Conservation (phyloP, 2,888 invertebrate genomes). For the Stenolophus ochropezus region DNA sequence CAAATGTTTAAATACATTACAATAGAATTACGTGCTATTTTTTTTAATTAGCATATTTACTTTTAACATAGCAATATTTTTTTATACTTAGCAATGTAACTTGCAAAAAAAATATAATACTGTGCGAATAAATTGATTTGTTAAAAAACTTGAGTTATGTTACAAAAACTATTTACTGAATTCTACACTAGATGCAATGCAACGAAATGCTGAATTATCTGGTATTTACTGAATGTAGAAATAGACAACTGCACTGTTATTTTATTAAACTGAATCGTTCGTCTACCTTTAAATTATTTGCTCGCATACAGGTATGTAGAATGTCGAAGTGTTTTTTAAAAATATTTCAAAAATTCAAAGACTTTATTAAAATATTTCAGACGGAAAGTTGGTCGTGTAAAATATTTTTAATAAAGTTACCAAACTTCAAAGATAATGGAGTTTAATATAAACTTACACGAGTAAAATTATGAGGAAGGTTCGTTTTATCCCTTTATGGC, state of each 20-base stretch:
- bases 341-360: background rate
- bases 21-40: no score
- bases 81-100: no score
- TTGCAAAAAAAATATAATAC: no score
- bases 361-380: slow-evolving; percentile 12
- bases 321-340: background rate
- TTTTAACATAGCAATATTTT: no score
- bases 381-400: background rate
- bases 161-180: no score
- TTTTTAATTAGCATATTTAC: no score
- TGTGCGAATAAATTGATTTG: no score
- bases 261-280: background rate
- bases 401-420: slow-evolving; percentile 22
- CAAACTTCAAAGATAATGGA: background rate
- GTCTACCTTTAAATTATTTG: background rate
- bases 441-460: background rate
- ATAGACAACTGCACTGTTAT: background rate
- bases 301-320: background rate
- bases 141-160: no score
- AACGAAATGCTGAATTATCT: background rate
- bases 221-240: background rate
- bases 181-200: no score
- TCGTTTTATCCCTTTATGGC: background rate
- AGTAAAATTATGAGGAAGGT: background rate
- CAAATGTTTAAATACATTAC: no score